Evolutionary conservation across 2,113 vertebrate genomes (phyloP).

Genomic region (Ornithorhynchus anatinus): DNA sequence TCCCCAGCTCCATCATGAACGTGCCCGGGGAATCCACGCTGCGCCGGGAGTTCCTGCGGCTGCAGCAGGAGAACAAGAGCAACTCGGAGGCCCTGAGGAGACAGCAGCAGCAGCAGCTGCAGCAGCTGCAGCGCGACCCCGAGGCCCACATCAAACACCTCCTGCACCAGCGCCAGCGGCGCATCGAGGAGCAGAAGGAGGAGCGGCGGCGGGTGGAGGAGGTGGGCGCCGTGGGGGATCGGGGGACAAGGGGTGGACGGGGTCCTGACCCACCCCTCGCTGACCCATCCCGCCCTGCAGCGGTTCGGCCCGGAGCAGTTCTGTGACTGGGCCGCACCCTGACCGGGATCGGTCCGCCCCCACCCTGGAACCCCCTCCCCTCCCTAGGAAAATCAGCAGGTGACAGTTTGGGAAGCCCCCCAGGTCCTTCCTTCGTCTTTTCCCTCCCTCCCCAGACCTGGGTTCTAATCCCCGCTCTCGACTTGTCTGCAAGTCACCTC

Average conservation of each 20-base stretch:
- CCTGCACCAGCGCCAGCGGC: constrained; percentile 87
- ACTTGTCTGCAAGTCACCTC: too few relatives aligned
- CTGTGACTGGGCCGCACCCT: too few relatives aligned
- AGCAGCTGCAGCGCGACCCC: constrained; percentile 83
- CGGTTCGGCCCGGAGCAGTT: too few relatives aligned
- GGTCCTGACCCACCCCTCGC: constrained; percentile 43
- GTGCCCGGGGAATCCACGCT: constrained; percentile 90
- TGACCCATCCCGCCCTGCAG: too few relatives aligned
- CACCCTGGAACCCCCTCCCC: too few relatives aligned
- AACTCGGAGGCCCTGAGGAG: constrained; percentile 83
- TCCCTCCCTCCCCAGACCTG: too few relatives aligned
- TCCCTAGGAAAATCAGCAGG: too few relatives aligned
- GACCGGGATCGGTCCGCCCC: too few relatives aligned
- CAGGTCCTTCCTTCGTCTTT: too few relatives aligned
- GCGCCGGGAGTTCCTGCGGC: constrained; percentile 86
- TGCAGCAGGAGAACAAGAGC: constrained; percentile 93
- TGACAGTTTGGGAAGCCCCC: too few relatives aligned
- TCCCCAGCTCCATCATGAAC: constrained; percentile 86
- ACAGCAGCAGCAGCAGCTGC: constrained; percentile 83
- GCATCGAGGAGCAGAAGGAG: constrained; percentile 91
- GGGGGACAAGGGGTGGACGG: background rate
- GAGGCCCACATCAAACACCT: constrained; percentile 92
- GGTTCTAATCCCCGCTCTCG: too few relatives aligned
- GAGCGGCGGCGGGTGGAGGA: constrained; percentile 87
- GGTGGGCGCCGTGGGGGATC: constrained; percentile 69